Conservation (phyloP, 2,113 vertebrate species). For the Patagioenas fasciata region DNA sequence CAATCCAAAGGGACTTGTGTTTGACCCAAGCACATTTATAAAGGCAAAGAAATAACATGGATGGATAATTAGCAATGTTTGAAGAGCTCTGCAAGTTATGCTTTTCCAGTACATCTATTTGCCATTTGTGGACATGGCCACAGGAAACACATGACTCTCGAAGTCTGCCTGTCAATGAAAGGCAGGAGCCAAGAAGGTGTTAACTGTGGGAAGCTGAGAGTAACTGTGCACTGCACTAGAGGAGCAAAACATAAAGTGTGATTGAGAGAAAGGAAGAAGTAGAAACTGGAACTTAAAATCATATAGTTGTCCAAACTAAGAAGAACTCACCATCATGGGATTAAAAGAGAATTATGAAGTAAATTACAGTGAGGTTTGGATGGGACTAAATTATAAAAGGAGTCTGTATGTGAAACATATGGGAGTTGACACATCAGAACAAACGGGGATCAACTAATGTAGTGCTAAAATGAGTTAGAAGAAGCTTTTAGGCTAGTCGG, state of each 20-base stretch:
- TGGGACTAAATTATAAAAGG: background rate
- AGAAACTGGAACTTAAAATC: background rate
- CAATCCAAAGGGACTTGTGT: background rate
- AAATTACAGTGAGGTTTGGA: background rate
- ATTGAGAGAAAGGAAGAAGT: background rate
- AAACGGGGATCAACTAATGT: background rate
- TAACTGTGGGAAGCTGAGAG: background rate
- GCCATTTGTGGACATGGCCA: background rate
- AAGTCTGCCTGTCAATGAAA: background rate
- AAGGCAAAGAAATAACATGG: background rate
- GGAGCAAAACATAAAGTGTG: background rate
- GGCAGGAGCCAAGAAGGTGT: background rate
- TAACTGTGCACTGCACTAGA: background rate
- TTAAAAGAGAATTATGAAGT: background rate
- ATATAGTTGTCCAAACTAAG: background rate
- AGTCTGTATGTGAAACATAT: background rate
- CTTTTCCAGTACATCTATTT: background rate
- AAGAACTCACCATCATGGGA: background rate
- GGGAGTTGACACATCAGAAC: background rate
- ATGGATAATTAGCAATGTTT: background rate
- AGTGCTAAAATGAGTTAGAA: background rate
- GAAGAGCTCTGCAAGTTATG: background rate
- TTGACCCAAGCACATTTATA: background rate
- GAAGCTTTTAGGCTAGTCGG: background rate
- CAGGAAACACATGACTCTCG: background rate